Evolutionary conservation across 2,888 invertebrate genomes (phyloP), one percentile per base, ranked within the genome.

Genomic region (Perdita meconis): DNA sequence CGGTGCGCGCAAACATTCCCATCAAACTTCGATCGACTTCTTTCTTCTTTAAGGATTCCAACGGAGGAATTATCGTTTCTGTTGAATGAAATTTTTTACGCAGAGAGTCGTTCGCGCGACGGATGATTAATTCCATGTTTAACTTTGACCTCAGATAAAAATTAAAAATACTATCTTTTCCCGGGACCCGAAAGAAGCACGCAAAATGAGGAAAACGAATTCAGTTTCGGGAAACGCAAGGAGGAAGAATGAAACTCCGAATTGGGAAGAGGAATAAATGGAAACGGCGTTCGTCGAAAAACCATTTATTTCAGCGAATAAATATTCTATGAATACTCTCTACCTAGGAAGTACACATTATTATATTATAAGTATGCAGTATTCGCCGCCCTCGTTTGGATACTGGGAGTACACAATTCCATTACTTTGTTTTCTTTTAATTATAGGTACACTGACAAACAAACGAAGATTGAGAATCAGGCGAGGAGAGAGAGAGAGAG

Each of bases 221-320:
- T n/a, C n/a, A n/a, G n/a, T n/a, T n/a, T n/a, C n/a, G n/a, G n/a
- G 16, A 22, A 42, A 19, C 44, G 16, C 26, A 24, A n/a, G n/a
- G n/a, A n/a, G n/a, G n/a, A n/a, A n/a, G n/a, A 22, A 16, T 10
- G 30, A 47, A n/a, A n/a, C n/a, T n/a, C n/a, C n/a, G 22, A 34
- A 44, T 42, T 26, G 16, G 0, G 19, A 16, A 60, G 24, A 63
- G 57, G 67, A 71, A 57, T 77, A 68, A 83, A 83, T 71, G 51
- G 38, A 50, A 51, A 74, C 56, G 64, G 26, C 30, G 36, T 88
- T 88, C 87, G 76, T 87, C 86, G 88, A 89, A 89, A 90, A 90
- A 89, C 88, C 89, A 88, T 90, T 90, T 90, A 90, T 89, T 91
- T 90, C 82, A 85, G 90, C 86, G 89, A 90, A 91, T 91, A 91